Percentiles rank a stretch among this genome's conserved stretches.
Evolutionary conservation across 2,888 invertebrate species (phyloP).

Genomic region (Clunio marinus): DNA sequence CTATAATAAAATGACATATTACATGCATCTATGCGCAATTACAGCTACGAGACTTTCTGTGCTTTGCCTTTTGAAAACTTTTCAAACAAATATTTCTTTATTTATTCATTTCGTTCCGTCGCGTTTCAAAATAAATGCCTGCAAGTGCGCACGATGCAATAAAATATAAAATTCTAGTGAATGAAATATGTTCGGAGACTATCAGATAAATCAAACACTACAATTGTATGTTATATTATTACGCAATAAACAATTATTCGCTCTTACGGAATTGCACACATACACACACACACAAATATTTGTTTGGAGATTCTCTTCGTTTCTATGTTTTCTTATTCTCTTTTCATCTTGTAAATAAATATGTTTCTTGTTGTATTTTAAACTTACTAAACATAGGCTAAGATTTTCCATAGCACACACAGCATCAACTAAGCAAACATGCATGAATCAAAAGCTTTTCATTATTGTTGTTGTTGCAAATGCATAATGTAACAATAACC

Average conservation of each 20-base stretch:
- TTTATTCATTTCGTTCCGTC: background rate
- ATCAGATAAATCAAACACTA: conserved; percentile 38
- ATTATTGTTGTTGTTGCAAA: too few relatives aligned
- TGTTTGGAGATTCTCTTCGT: background rate
- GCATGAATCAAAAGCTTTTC: background rate
- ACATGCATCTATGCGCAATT: conserved; percentile 17
- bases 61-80: too few relatives aligned
- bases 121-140: conserved; percentile 12
- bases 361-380: too few relatives aligned
- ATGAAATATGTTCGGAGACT: conserved; percentile 32
- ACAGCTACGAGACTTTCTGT: background rate
- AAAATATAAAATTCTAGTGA: conserved; percentile 22
- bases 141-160: conserved; percentile 37
- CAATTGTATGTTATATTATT: conserved; percentile 37
- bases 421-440: background rate
- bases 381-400: background rate
- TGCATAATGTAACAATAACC: background rate
- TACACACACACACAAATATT: background rate
- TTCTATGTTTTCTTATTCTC: background rate
- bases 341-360: too few relatives aligned
- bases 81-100: too few relatives aligned
- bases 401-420: background rate
- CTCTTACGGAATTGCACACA: conserved; percentile 7
- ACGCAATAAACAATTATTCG: conserved; percentile 38
- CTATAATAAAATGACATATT: conserved; percentile 10